These are phyloP conservation scores for Caenorhabditis macrosperma DNA, from an alignment of 2,888 invertebrate species.

Conservation along the genomic window DNA sequence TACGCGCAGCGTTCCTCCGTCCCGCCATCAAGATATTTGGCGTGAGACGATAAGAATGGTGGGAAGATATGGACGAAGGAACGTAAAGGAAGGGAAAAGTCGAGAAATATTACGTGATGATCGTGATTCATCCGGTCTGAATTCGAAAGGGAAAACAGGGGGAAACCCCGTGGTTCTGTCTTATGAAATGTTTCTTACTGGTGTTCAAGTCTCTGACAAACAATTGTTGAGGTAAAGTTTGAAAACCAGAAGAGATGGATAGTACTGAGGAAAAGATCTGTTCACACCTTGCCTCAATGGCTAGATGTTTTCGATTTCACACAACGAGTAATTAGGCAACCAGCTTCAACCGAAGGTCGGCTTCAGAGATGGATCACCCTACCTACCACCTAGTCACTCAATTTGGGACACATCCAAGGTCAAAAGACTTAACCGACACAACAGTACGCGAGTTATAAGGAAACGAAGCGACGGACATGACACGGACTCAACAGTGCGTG, in stretches of 20 bases:
- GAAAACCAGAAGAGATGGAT: neutral
- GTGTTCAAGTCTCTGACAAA: no score
- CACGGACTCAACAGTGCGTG: constrained; percentile 48
- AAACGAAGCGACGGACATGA: constrained; percentile 16
- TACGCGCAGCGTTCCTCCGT: no score
- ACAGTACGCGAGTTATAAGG: constrained; percentile 4
- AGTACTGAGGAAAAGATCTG: neutral
- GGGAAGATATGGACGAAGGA: no score
- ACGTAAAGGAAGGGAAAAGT: neutral
- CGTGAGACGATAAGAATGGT: constrained; percentile 25
- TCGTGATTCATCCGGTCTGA: neutral
- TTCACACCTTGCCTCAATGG: neutral
- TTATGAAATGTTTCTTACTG: neutral
- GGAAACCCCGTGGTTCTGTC: constrained; percentile 1
- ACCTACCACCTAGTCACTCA: constrained; percentile 25
- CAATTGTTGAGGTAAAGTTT: no score
- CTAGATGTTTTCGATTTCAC: neutral
- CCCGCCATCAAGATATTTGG: constrained; percentile 1
- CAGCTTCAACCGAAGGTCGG: constrained; percentile 55
- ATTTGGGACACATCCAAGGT: constrained; percentile 38
- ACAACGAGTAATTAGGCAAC: constrained; percentile 52
- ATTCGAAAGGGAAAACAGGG: neutral
- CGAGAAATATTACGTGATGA: neutral
- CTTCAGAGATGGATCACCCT: constrained; percentile 30
- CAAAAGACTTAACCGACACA: constrained; percentile 37